phyloP scores from a whole-genome alignment of 2,113 vertebrate species.

The Machaerirhynchus nigripectus region DNA sequence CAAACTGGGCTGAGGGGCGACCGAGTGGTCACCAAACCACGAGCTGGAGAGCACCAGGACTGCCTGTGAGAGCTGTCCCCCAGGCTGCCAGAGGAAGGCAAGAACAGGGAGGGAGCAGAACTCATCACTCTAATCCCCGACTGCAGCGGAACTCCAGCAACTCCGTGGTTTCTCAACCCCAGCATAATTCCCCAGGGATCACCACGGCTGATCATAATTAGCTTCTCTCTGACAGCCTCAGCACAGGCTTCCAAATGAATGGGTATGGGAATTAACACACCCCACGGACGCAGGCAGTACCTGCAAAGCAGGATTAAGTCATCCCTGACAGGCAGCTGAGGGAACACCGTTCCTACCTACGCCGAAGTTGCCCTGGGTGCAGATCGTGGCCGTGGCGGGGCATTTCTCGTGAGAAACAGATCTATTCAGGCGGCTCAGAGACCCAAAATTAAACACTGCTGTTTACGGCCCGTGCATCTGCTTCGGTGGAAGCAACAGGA shows the following conservation, averaged over 20 bases:
- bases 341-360: neutral
- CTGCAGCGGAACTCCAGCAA: neutral
- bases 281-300: neutral
- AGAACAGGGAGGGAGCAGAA: neutral
- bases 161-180: neutral
- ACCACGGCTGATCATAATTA: neutral
- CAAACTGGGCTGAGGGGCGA: neutral
- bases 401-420: neutral
- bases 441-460: neutral
- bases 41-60: neutral
- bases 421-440: neutral
- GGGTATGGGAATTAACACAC: neutral
- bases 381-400: neutral
- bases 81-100: neutral
- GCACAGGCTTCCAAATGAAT: neutral
- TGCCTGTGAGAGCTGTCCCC: neutral
- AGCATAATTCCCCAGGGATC: neutral
- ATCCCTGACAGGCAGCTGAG: constrained; percentile 1
- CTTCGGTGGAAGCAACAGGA: neutral
- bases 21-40: neutral
- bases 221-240: constrained; percentile 18
- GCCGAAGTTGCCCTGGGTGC: neutral
- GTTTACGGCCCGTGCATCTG: accelerated
- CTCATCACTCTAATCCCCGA: neutral
- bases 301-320: constrained; percentile 11